Conservation (phyloP, 2,888 invertebrate species). For the Choristoneura rosaceana region DNA sequence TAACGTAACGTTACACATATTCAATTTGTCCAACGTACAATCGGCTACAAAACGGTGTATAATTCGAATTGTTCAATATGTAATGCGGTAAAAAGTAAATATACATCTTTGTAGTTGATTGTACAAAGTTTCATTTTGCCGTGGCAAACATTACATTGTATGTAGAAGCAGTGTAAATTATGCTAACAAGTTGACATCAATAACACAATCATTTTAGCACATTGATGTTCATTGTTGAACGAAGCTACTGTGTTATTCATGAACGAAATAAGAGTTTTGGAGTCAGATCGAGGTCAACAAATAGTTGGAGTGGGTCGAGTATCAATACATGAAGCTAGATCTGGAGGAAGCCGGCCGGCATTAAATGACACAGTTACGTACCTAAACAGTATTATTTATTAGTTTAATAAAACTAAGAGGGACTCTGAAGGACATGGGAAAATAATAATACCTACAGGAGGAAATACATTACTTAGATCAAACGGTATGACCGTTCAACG, state of each 20-base stretch:
- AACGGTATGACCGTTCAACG: not conserved
- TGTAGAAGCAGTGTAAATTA: slow-evolving; percentile 12
- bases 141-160: slow-evolving; percentile 11
- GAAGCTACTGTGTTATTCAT: slow-evolving; percentile 20
- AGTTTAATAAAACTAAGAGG: not conserved
- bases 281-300: slow-evolving; percentile 9
- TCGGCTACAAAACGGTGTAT: too few relatives aligned
- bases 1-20: too few relatives aligned
- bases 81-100: too few relatives aligned
- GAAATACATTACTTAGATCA: not conserved
- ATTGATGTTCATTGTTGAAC: slow-evolving; percentile 26
- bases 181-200: slow-evolving; percentile 37
- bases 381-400: not conserved
- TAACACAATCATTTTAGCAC: slow-evolving; percentile 37
- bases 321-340: not conserved
- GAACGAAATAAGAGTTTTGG: slow-evolving; percentile 10
- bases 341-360: not conserved
- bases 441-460: not conserved
- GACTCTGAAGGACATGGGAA: not conserved
- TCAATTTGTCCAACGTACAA: not conserved
- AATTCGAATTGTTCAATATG: too few relatives aligned
- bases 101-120: too few relatives aligned
- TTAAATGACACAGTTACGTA: not conserved
- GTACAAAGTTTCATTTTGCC: not conserved
- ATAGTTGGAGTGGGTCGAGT: not conserved